Percentiles rank a stretch among this genome's conserved stretches.
phyloP scores from a whole-genome alignment of 2,888 invertebrate species.

The Nymphalis polychloros region DNA sequence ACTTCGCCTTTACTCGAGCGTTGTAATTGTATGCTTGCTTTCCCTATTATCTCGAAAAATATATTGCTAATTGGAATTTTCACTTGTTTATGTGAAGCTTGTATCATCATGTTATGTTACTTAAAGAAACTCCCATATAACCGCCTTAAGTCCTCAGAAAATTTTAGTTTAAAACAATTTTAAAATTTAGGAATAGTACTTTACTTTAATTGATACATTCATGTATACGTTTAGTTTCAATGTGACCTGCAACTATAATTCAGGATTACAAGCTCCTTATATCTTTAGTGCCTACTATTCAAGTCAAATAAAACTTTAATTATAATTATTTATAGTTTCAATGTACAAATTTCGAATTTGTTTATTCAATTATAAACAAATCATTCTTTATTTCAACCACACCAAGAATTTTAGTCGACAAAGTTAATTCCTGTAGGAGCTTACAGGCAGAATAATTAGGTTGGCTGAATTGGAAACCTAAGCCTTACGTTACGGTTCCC shows the following conservation, averaged over 20 bases:
- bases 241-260: too few relatives aligned
- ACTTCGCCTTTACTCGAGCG: conserved; percentile 26
- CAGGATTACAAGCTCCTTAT: too few relatives aligned
- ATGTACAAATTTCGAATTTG: too few relatives aligned
- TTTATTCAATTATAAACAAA: background rate
- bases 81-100: conserved; percentile 23
- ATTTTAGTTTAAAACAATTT: too few relatives aligned
- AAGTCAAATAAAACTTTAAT: too few relatives aligned
- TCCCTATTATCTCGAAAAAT: conserved; percentile 28
- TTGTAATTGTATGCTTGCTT: conserved; percentile 30
- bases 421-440: conserved; percentile 26
- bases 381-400: conserved; percentile 18
- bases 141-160: too few relatives aligned
- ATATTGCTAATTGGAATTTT: conserved; percentile 30
- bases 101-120: background rate
- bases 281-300: too few relatives aligned
- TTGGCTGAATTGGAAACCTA: conserved; percentile 31
- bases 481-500: conserved; percentile 27
- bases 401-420: conserved; percentile 26
- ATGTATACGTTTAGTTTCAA: too few relatives aligned
- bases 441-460: conserved; percentile 31
- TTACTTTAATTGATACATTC: too few relatives aligned
- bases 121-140: too few relatives aligned
- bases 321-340: too few relatives aligned
- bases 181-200: too few relatives aligned